Evolutionary conservation across 2,888 invertebrate species (phyloP), one percentile per base, ranked within the genome.

Genomic region (Tridacna crocea): DNA sequence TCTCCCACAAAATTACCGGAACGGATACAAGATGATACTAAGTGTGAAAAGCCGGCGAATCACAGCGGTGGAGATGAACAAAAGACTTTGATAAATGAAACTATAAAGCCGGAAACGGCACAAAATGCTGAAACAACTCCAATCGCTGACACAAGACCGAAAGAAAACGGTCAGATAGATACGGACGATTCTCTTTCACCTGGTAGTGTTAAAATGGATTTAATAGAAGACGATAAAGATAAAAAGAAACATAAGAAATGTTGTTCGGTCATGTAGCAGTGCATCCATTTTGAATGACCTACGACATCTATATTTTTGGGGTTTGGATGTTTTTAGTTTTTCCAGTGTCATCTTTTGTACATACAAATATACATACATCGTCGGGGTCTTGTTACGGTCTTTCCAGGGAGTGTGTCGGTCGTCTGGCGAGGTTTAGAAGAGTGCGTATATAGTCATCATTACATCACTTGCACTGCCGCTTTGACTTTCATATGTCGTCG

Each of bases 201-300:
- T 15, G 89, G 87, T 47, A 82, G 86, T 74, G 88, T 86, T 48
- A 85, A 79, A 78, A 73, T 84, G 75, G 89, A 86, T 73, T 48
- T 85, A 61, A 75, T 80, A n/a, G 85, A 83, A 66, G 84, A 85
- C 10, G 81, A 88, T 75, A 89, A 88, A 77, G 89, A 90, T 79
- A 91, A 90, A 81, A 91, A 91, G 86, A 89, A 90, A 87, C 90
- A 90, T 77, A 88, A 91, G 84, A 90, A 90, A 73, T 91, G 91
- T 80, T 91, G 91, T 84, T 75, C 80, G 46, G 79, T 91, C 36
- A 90, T 90, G 91, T 91, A 90, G 88, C 75, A 60, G 61, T 61
- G 61, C 55, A 74, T 22, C 26, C 26, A 26, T 61, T 6, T 61
- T 15, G 46, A 70, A 51, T 51, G 70, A 47, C 27, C 70, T 47